Conservation (phyloP, 2,888 invertebrate species). For the Galerucella calmariensis region DNA sequence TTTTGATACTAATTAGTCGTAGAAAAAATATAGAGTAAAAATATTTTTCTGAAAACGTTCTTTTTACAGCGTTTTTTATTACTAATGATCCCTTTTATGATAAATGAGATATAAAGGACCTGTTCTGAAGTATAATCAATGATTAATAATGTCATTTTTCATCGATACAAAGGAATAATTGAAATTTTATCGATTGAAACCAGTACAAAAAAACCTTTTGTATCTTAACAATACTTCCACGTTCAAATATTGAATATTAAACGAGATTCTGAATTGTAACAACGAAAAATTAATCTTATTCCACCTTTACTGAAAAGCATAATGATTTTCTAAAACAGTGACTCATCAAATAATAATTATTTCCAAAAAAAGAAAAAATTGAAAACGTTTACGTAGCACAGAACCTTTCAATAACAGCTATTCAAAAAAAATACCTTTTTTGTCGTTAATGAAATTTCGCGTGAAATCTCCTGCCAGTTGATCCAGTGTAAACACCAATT, state of each 20-base stretch:
- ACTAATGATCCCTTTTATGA: too few relatives aligned
- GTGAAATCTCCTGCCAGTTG: conserved; percentile 23
- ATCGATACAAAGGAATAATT: too few relatives aligned
- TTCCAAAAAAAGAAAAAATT: conserved; percentile 21
- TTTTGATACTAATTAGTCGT: too few relatives aligned
- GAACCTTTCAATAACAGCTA: conserved; percentile 21
- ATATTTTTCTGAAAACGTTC: too few relatives aligned
- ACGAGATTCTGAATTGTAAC: not conserved
- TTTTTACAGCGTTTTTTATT: too few relatives aligned
- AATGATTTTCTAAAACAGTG: conserved; percentile 16
- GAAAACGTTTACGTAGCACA: conserved; percentile 26
- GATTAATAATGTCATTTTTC: too few relatives aligned
- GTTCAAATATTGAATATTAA: conserved; percentile 2
- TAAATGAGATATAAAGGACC: too few relatives aligned
- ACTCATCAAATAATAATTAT: conserved; percentile 21
- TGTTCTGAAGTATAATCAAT: too few relatives aligned
- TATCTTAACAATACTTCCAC: not conserved
- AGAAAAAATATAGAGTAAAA: too few relatives aligned
- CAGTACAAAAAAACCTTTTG: not conserved
- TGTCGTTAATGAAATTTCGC: conserved; percentile 26
- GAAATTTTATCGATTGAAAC: too few relatives aligned
- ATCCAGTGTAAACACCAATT: conserved; percentile 25
- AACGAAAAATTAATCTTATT: not conserved
- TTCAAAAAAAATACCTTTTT: conserved; percentile 24
- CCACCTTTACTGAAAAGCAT: conserved; percentile 14